phyloP scores from a whole-genome alignment of 2,888 invertebrate genomes.

The Apamea crenata region DNA sequence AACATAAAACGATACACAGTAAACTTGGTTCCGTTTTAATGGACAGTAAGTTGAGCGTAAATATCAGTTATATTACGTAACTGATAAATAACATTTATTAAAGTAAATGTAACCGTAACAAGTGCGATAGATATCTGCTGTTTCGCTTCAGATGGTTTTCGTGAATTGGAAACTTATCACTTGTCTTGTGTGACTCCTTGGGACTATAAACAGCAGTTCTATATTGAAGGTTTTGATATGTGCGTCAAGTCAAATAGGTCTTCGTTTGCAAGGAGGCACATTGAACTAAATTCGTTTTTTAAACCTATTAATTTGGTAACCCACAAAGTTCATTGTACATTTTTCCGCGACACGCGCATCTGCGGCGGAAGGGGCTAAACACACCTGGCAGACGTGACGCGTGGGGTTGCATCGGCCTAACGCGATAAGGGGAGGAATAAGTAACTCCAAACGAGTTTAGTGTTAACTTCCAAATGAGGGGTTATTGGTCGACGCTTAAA shows the following conservation, averaged over 20 bases:
- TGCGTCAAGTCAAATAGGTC: neutral
- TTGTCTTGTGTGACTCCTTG: neutral
- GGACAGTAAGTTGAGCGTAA: slow-evolving; percentile 41
- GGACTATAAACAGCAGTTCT: neutral
- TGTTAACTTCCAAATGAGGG: slow-evolving; percentile 76
- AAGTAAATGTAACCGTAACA: slow-evolving; percentile 10
- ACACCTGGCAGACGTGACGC: slow-evolving; percentile 84
- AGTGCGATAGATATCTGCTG: slow-evolving; percentile 19
- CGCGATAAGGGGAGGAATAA: slow-evolving; percentile 77
- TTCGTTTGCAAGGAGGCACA: slow-evolving; percentile 4
- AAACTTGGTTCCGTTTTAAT: slow-evolving; percentile 48
- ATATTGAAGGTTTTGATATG: neutral
- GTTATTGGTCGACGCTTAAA: slow-evolving; percentile 72
- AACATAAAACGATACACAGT: slow-evolving; percentile 48
- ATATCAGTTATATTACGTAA: slow-evolving; percentile 42
- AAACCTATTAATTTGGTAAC: slow-evolving; percentile 49
- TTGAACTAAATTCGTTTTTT: slow-evolving; percentile 33
- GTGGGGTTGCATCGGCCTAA: slow-evolving; percentile 81
- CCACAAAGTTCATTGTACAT: slow-evolving; percentile 70
- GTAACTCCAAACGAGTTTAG: slow-evolving; percentile 77
- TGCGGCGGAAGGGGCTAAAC: slow-evolving; percentile 81
- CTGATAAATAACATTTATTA: slow-evolving; percentile 36
- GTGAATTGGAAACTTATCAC: slow-evolving; percentile 15
- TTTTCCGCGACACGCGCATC: slow-evolving; percentile 72
- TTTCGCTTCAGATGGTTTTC: slow-evolving; percentile 15